Evolutionary conservation across 2,113 vertebrate species (phyloP), one percentile per base, ranked within the genome.

Genomic region (Vimba vimba): DNA sequence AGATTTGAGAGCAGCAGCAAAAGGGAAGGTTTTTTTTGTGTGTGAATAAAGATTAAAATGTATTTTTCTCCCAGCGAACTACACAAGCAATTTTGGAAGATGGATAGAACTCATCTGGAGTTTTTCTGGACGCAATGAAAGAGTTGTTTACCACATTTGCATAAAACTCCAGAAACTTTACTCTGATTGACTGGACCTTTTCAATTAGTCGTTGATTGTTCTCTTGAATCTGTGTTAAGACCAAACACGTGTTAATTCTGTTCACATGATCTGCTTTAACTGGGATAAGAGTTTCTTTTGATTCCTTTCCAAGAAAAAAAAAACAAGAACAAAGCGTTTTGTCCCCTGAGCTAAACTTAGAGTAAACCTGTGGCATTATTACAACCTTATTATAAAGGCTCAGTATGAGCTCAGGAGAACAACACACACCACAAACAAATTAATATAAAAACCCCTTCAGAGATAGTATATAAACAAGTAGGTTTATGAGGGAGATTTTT

Each of bases 321-420:
- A 73, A 55, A 25, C 75, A 66, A 85, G 43, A 84, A 84, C 74
- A 57, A 85, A 52, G 17, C 27, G 21, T 87, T 27, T 86, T 82
- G 78, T 89, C 79, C 59, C 33, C 17, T 5, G 39, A 79, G 71
- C 74, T 83, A 84, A 86, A 47, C 50, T 17, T 66, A 45, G n/a
- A 52, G 64, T 85, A 85, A 85, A 69, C 80, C 74, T 80, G 27
- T 33, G 83, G 57, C n/a, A 86, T 85, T 69, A 64, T 64, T 43
- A n/a, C 77, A 79, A 79, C 50, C 68, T 84, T 15, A 84, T 80
- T 87, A 0, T 93, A 64, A 92, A 27, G 74, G 25, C 74, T 76
- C 43, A 52, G 15, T 17, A 27, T 27, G 68, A 11, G 33, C 19
- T 39, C 0, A 64, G 36, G 19, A 50, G 15, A 77, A 47, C 11